Percentiles rank a stretch among this genome's conserved stretches.
These are phyloP conservation scores for Cheilosia pagana DNA, from an alignment of 2,888 invertebrate species.

Conservation along the genomic window DNA sequence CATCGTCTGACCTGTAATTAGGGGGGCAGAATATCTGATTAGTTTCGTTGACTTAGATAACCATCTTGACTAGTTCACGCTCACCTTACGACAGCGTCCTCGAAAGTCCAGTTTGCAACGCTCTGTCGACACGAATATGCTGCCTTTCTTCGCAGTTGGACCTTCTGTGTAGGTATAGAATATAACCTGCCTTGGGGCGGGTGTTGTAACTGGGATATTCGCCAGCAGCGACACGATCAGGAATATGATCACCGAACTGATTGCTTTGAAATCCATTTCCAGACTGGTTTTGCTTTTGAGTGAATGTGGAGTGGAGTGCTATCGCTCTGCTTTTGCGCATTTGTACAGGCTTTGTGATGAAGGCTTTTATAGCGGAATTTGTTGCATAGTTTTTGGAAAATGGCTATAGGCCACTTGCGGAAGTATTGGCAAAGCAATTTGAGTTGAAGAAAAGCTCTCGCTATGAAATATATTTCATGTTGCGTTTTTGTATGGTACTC, in stretches of 20 bases:
- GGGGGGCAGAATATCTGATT: not conserved
- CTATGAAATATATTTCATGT: too few relatives aligned
- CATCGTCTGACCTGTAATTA: constrained; percentile 39
- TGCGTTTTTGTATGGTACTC: too few relatives aligned
- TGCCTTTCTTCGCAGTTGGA: constrained; percentile 25
- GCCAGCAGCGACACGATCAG: constrained; percentile 40
- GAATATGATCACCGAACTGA: constrained; percentile 46
- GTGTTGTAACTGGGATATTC: constrained; percentile 13
- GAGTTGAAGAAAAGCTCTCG: too few relatives aligned
- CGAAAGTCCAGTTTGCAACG: constrained; percentile 48
- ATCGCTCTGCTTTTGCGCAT: constrained; percentile 35
- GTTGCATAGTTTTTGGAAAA: constrained; percentile 23
- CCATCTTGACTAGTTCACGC: not conserved
- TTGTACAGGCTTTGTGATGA: not conserved
- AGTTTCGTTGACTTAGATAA: not conserved
- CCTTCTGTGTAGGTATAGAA: constrained; percentile 23
- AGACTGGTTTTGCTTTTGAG: constrained; percentile 21
- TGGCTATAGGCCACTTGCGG: too few relatives aligned
- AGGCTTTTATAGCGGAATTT: not conserved
- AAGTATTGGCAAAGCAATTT: too few relatives aligned
- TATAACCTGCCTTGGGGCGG: constrained; percentile 59
- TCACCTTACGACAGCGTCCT: constrained; percentile 60
- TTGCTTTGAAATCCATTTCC: constrained; percentile 61
- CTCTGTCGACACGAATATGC: constrained; percentile 9
- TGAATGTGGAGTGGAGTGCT: constrained; percentile 18